Conservation (phyloP, 2,797 vertebrate species). For the Gobionotothen gibberifrons region DNA sequence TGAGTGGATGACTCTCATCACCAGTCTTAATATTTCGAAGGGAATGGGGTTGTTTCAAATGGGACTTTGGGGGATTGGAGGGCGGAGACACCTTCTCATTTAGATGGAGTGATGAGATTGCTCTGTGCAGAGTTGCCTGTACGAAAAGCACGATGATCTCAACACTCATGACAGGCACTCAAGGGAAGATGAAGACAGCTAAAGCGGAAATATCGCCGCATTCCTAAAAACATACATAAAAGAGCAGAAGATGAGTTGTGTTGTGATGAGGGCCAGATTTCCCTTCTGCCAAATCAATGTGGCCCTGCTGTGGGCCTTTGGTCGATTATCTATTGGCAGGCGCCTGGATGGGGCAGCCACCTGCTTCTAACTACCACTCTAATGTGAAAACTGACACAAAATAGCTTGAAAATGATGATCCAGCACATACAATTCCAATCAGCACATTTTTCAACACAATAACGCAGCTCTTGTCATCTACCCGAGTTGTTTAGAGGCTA, state of each 20-base stretch:
- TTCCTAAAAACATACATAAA: slow-evolving; percentile 46
- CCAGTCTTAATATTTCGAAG: slow-evolving; percentile 41
- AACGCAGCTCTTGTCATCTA: slow-evolving; percentile 33
- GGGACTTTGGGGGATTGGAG: slow-evolving; percentile 36
- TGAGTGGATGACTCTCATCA: slow-evolving; percentile 60
- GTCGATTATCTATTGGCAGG: slow-evolving; percentile 82
- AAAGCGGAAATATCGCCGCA: slow-evolving; percentile 15
- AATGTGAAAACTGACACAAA: slow-evolving; percentile 66
- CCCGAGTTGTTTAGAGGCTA: slow-evolving; percentile 39
- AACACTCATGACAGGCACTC: slow-evolving; percentile 8
- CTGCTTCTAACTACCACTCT: slow-evolving; percentile 74
- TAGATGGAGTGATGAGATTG: slow-evolving; percentile 38
- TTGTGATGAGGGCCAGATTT: slow-evolving; percentile 56
- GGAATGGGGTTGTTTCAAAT: slow-evolving; percentile 27
- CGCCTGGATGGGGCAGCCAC: slow-evolving; percentile 73
- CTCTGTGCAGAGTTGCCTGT: slow-evolving; percentile 14
- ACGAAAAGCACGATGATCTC: slow-evolving; percentile 36
- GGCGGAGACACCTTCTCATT: slow-evolving; percentile 28
- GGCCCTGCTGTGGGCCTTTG: slow-evolving; percentile 69
- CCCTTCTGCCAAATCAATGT: slow-evolving; percentile 77
- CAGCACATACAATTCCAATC: slow-evolving; percentile 50
- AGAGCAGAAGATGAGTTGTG: slow-evolving; percentile 46
- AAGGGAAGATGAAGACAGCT: slow-evolving; percentile 16
- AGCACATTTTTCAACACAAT: slow-evolving; percentile 35
- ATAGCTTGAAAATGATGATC: slow-evolving; percentile 65